Evolutionary conservation across 2,113 vertebrate species (phyloP).

Genomic region (Picathartes gymnocephalus): DNA sequence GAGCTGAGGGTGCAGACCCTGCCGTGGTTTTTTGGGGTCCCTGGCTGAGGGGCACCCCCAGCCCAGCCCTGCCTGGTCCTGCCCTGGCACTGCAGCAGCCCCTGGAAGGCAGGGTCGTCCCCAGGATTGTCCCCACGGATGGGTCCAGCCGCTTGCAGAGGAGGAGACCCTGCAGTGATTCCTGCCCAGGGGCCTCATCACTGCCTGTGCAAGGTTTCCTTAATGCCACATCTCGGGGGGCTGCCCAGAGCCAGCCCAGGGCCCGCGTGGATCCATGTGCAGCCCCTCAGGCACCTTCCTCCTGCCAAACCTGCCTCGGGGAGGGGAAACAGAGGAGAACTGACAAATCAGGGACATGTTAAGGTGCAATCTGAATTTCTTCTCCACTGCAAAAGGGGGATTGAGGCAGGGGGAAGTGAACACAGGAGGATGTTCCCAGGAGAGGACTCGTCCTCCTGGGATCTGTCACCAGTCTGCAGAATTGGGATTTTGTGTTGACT

Average conservation of each 20-base stretch:
- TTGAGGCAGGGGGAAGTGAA: rapidly evolving
- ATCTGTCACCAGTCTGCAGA: neutral
- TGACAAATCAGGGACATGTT: neutral
- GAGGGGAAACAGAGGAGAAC: neutral
- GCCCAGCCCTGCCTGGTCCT: neutral
- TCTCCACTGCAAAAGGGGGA: rapidly evolving
- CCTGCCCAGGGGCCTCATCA: neutral
- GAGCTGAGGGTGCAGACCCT: neutral
- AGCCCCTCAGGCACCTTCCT: neutral
- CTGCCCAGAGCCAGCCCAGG: neutral
- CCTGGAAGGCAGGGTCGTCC: neutral
- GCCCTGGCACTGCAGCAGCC: neutral
- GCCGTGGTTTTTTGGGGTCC: neutral
- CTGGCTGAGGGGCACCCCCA: neutral
- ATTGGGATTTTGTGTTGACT: neutral
- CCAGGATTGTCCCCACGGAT: rapidly evolving
- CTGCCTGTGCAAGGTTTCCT: neutral
- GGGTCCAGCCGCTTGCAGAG: neutral
- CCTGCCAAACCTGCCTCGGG: neutral
- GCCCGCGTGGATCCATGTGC: rapidly evolving
- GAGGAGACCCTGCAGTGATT: neutral
- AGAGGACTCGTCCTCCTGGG: rapidly evolving
- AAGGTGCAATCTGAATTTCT: neutral
- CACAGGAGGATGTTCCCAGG: neutral
- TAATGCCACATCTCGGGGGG: rapidly evolving